These are phyloP conservation scores for Lathamus discolor DNA, from an alignment of 2,113 vertebrate genomes.

Conservation along the genomic window DNA sequence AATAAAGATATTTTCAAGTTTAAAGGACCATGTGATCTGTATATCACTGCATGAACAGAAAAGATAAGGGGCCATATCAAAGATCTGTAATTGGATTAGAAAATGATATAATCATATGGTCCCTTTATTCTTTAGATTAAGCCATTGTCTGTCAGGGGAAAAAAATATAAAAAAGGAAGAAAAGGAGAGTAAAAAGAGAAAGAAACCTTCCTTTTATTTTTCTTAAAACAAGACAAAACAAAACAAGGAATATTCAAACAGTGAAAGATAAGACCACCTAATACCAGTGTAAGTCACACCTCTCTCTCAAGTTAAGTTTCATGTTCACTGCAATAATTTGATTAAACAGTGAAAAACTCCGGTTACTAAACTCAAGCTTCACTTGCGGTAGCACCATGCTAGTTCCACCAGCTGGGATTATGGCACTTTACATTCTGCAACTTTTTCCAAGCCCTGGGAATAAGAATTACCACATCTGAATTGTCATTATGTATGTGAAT, in stretches of 20 bases:
- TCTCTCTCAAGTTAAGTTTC: neutral
- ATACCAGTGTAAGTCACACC: neutral
- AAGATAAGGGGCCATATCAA: constrained; percentile 68
- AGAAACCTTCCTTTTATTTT: constrained; percentile 6
- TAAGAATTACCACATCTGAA: neutral
- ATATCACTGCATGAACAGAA: constrained; percentile 58
- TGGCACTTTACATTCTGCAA: neutral
- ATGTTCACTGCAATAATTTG: neutral
- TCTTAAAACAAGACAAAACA: neutral
- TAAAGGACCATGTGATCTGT: constrained; percentile 47
- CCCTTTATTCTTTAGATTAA: constrained; percentile 67
- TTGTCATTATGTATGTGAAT: neutral
- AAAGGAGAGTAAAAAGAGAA: neutral
- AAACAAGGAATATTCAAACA: neutral
- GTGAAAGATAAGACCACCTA: neutral
- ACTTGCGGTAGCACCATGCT: neutral
- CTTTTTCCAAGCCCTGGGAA: neutral
- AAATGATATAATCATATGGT: constrained; percentile 56
- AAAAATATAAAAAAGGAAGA: neutral
- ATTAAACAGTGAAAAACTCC: neutral
- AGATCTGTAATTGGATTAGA: constrained; percentile 71
- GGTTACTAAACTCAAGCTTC: neutral
- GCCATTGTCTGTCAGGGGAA: constrained; percentile 46
- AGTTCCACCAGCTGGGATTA: neutral
- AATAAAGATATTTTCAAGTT: constrained; percentile 62